Base-by-base conservation (phyloP, 2,797 vertebrate species). In the Phalloptychus januarius region DNA sequence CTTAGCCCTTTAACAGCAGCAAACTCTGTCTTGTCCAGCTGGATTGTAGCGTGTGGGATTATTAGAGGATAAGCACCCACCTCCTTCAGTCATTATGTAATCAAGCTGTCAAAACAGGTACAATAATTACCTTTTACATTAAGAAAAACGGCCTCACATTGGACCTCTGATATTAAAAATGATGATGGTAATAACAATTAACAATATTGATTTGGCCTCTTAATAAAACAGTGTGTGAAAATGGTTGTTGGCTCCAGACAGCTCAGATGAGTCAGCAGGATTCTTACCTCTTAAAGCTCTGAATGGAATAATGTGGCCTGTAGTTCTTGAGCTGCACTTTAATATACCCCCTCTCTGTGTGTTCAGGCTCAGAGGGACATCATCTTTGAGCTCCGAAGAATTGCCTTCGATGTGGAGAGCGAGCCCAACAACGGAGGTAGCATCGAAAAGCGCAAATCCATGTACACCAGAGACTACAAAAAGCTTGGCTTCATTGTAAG, bases 401-500 rank as follows among this genome's bases (percentile, higher is more conserved):
- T 99, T 54, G 98, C 98, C 5, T 99, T 99, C 56, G 98, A 99
- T 81, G 96, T 97, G 0, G 98, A 99, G 82, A 96, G 95, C 1
- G 98, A 99, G 78, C 96, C 97, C 7, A 99, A 96, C 91, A 97
- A 95, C 93, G 96, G 97, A 0, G 97, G 98, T 90, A 99, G 97
- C 87, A 97, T 97, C 65, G 98, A 99, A 94, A 99, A 99, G 76
- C 96, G 98, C 91, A 99, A 99, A 92, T 99, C 98, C 80, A 99
- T 99, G 98, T 99, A 99, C 91, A 99, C 98, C 0, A 95, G 98
- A 12, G 98, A 99, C 94, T 99, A 99, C 83, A 99, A 99, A 90
- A 99, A 99, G 74, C 97, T 99, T 10, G 98, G 98, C 79, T 99
- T 99, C 89, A 98, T 99, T 36, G 98, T 99, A 83, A 98, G 98